These are phyloP conservation scores for Auanema freiburgensis DNA, from an alignment of 2,888 invertebrate species.

Conservation along the genomic window DNA sequence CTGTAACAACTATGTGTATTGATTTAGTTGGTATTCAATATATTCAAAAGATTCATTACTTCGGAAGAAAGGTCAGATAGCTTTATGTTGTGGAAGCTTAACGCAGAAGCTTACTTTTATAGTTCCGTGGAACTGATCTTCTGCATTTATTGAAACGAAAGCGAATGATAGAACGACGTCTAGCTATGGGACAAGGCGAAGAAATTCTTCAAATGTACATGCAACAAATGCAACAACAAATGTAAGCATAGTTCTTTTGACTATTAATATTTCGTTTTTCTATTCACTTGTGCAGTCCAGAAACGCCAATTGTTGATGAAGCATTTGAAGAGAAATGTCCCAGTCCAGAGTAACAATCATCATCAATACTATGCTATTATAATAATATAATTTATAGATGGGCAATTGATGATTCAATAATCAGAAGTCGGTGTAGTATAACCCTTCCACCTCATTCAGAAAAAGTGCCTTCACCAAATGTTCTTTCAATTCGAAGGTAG, in stretches of 20 bases:
- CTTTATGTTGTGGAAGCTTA: background rate
- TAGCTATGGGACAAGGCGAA: constrained; percentile 62
- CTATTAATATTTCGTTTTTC: background rate
- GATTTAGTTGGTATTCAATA: constrained; percentile 65
- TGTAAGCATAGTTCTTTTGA: constrained; percentile 5
- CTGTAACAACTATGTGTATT: constrained; percentile 65
- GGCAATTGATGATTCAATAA: constrained; percentile 19
- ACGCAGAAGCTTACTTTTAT: constrained; percentile 13
- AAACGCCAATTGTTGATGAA: background rate
- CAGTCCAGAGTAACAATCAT: background rate
- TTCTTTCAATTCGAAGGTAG: constrained; percentile 35
- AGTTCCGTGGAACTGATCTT: constrained; percentile 63
- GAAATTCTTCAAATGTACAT: constrained; percentile 57
- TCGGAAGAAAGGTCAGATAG: constrained; percentile 56
- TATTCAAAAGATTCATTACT: constrained; percentile 64
- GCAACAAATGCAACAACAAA: constrained; percentile 40
- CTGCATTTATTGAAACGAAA: constrained; percentile 61
- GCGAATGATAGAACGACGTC: constrained; percentile 57
- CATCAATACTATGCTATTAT: background rate
- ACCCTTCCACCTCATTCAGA: constrained; percentile 14
- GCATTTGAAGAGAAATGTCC: background rate
- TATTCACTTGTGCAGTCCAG: constrained; percentile 1
- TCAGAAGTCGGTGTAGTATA: constrained; percentile 18
- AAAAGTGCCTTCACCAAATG: constrained; percentile 26
- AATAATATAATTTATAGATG: constrained; percentile 6